Evolutionary conservation across 2,797 vertebrate species (phyloP).

Genomic region (Brotula barbata): DNA sequence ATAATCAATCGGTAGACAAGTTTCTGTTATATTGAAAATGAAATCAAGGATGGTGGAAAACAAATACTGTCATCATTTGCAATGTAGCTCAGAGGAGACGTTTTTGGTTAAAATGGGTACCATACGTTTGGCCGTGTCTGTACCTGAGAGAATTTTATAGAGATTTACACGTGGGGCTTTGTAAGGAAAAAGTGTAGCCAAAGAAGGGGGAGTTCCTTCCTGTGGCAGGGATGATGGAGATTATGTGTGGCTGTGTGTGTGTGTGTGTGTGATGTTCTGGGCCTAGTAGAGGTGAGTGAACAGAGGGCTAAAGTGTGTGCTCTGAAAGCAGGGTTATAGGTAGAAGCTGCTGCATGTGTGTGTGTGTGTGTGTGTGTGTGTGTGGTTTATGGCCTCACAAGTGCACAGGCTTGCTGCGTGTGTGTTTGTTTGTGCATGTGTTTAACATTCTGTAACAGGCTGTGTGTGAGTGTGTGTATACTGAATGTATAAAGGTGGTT

Average conservation of each 20-base stretch:
- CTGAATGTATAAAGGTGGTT: conserved; percentile 42
- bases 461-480: conserved; percentile 14
- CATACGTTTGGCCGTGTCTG: too few relatives aligned
- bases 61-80: too few relatives aligned
- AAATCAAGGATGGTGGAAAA: too few relatives aligned
- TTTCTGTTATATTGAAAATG: too few relatives aligned
- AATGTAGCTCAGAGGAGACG: too few relatives aligned
- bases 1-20: too few relatives aligned
- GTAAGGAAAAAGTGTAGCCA: too few relatives aligned
- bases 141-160: too few relatives aligned
- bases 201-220: conserved; percentile 46
- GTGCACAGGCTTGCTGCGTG: conserved; percentile 8
- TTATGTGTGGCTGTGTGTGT: conserved; percentile 23
- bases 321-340: conserved; percentile 26
- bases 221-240: conserved; percentile 24
- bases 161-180: too few relatives aligned
- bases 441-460: conserved; percentile 1
- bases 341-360: conserved; percentile 20
- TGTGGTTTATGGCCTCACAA: conserved; percentile 36
- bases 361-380: conserved; percentile 19
- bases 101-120: too few relatives aligned
- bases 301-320: conserved; percentile 51
- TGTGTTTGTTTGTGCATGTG: conserved; percentile 15
- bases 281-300: conserved; percentile 31
- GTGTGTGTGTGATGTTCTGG: conserved; percentile 2